A percentile compares a stretch with the other conserved stretches of the same genome.
These are phyloP conservation scores for Meiosimyza platycephala DNA, from an alignment of 2,888 invertebrate genomes.

Conservation along the genomic window DNA sequence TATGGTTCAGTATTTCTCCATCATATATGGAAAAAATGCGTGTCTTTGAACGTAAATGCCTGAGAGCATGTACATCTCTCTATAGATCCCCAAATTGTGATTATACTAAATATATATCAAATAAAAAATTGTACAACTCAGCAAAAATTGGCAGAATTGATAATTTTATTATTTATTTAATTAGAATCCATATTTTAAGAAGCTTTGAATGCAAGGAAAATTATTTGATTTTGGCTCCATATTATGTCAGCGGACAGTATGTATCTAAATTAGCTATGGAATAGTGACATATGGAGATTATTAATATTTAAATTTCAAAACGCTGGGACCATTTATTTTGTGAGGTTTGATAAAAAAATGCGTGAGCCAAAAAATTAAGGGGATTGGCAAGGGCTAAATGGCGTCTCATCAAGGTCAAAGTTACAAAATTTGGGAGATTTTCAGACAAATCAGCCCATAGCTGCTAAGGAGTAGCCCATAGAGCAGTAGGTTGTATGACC, in stretches of 20 bases:
- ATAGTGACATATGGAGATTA: too few species aligned
- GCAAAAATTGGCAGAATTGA: slow-evolving; percentile 30
- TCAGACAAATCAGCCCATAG: too few species aligned
- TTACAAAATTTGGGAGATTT: too few species aligned
- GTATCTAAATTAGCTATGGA: too few species aligned
- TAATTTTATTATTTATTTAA: slow-evolving; percentile 20
- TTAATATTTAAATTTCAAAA: too few species aligned
- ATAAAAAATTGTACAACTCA: slow-evolving; percentile 24
- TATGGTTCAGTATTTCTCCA: slow-evolving; percentile 32
- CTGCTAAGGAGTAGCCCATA: too few species aligned
- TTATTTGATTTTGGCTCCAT: slow-evolving; percentile 14
- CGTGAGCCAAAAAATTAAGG: too few species aligned
- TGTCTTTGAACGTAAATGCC: slow-evolving; percentile 26
- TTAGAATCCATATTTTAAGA: slow-evolving; percentile 7
- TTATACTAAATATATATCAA: background rate
- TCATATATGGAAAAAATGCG: slow-evolving; percentile 29
- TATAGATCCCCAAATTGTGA: slow-evolving; percentile 28
- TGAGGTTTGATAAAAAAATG: too few species aligned
- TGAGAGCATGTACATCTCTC: slow-evolving; percentile 19
- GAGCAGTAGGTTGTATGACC: too few species aligned
- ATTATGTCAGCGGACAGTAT: slow-evolving; percentile 15
- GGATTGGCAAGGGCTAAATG: too few species aligned
- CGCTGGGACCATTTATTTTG: too few species aligned
- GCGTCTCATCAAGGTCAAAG: too few species aligned
- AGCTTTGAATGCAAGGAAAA: background rate